Conservation (phyloP, 2,797 vertebrate genomes). For the Sphaeramia orbicularis region DNA sequence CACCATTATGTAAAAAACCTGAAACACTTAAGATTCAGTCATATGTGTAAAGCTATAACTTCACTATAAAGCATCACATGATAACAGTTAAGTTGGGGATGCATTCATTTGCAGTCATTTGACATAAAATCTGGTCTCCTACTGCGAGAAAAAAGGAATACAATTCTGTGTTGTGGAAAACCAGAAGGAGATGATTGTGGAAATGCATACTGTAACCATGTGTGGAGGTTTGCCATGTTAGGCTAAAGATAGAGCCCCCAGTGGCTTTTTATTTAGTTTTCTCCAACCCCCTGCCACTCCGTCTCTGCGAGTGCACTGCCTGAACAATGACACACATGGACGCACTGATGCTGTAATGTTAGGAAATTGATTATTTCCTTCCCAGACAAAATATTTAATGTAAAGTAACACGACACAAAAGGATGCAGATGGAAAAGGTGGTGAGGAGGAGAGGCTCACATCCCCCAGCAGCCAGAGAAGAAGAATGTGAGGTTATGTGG, state of each 20-base stretch:
- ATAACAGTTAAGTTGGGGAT: no score
- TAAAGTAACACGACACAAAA: conserved; percentile 72
- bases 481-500: conserved; percentile 59
- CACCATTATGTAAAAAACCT: no score
- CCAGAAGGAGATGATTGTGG: conserved; percentile 25
- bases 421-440: conserved; percentile 40
- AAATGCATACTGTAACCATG: conserved; percentile 61
- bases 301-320: conserved; percentile 40
- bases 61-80: no score
- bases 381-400: conserved; percentile 86
- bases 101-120: no score
- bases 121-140: conserved; percentile 20
- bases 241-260: conserved; percentile 57
- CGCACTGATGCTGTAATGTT: conserved; percentile 39
- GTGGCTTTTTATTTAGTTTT: conserved; percentile 62
- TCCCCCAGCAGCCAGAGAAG: conserved; percentile 34
- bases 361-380: conserved; percentile 82
- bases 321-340: conserved; percentile 55
- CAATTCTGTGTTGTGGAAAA: conserved; percentile 36
- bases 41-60: no score
- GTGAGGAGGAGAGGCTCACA: conserved; percentile 10
- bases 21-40: no score
- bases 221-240: conserved; percentile 64
- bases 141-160: conserved; percentile 13
- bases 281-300: conserved; percentile 43